A percentile compares a stretch with the other conserved stretches of the same genome.
Conservation (phyloP, 2,797 vertebrate species). For the Lagodon rhomboides region DNA sequence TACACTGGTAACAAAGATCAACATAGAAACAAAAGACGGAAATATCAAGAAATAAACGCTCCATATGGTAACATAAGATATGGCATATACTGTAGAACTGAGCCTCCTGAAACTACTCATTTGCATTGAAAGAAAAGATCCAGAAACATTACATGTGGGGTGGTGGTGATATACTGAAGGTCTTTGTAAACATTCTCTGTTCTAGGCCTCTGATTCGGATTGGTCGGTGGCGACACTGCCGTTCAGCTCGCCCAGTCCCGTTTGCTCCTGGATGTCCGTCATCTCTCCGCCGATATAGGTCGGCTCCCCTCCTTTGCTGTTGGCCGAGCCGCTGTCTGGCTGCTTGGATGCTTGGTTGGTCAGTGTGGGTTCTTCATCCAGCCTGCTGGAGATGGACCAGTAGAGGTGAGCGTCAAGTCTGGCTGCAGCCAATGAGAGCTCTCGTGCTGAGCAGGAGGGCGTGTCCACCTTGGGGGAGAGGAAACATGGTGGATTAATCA, state of each 20-base stretch:
- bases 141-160: constrained; percentile 63
- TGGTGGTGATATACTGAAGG: constrained; percentile 53
- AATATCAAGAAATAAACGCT: constrained; percentile 56
- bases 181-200: constrained; percentile 73
- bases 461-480: constrained; percentile 87
- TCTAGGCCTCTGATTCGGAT: constrained; percentile 86
- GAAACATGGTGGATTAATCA: not conserved
- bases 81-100: constrained; percentile 43
- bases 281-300: constrained; percentile 82
- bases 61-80: constrained; percentile 45
- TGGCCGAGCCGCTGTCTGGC: constrained; percentile 70
- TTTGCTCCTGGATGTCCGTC: constrained; percentile 83
- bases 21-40: constrained; percentile 56
- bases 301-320: constrained; percentile 75
- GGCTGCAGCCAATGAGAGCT: constrained; percentile 89
- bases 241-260: constrained; percentile 84
- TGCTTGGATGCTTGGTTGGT: constrained; percentile 71
- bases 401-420: constrained; percentile 93
- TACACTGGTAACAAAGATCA: constrained; percentile 59
- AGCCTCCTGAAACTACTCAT: constrained; percentile 55
- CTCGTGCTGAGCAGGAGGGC: constrained; percentile 91
- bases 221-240: constrained; percentile 86
- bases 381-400: constrained; percentile 94
- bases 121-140: constrained; percentile 65
- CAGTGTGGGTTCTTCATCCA: constrained; percentile 90